Conservation (phyloP, 2,888 invertebrate species). For the Chrysolina americana region DNA sequence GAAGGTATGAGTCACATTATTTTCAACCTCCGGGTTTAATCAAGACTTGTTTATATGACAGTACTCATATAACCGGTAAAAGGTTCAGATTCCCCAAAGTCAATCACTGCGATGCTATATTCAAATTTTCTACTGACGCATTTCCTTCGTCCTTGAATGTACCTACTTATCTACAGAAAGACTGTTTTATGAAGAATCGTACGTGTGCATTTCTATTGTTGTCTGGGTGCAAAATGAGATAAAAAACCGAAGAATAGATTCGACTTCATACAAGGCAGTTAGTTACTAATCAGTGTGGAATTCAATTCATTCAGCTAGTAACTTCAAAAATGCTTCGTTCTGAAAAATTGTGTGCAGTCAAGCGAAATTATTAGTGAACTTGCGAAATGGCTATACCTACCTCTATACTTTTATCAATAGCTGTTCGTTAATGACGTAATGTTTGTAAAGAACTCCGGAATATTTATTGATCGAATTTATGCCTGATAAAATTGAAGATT, state of each 20-base stretch:
- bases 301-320: conserved; percentile 11
- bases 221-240: conserved; percentile 10
- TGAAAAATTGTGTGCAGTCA: conserved; percentile 32
- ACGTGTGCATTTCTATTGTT: conserved; percentile 20
- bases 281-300: conserved; percentile 36
- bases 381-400: conserved; percentile 29
- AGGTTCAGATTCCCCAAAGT: neutral
- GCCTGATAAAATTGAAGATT: too few relatives aligned
- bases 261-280: conserved; percentile 3
- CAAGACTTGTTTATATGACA: too few relatives aligned
- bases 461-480: neutral
- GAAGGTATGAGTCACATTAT: too few relatives aligned
- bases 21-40: too few relatives aligned
- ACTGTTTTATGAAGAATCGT: conserved; percentile 16
- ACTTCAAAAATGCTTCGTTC: conserved; percentile 30
- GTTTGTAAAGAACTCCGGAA: neutral
- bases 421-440: neutral
- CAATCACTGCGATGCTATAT: neutral
- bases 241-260: conserved; percentile 3
- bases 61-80: neutral
- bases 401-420: neutral
- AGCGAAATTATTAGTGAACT: conserved; percentile 30
- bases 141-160: conserved; percentile 21
- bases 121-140: conserved; percentile 5
- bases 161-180: neutral